Percentiles rank a stretch among this genome's conserved stretches.
Conservation (phyloP, 2,797 vertebrate genomes). For the Uromys caudimaculatus region DNA sequence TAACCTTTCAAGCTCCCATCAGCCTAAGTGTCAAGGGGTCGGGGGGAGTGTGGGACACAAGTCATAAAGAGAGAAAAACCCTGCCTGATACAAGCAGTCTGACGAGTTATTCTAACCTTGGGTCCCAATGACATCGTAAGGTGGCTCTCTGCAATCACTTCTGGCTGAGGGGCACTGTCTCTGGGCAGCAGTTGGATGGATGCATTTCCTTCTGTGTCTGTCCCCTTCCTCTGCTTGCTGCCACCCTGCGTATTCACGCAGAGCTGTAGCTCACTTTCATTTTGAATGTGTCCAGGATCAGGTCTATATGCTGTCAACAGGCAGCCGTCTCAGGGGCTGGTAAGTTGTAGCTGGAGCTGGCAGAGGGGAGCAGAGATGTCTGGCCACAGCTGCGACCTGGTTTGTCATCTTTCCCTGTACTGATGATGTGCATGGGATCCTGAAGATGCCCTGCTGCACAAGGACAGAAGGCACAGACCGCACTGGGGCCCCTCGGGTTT, state of each 20-base stretch:
- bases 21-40: accelerated
- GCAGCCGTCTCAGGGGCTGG: neutral
- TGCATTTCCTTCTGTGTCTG: neutral
- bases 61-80: neutral
- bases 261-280: neutral
- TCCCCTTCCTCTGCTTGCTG: neutral
- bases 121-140: neutral
- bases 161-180: neutral
- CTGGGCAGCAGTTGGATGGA: neutral
- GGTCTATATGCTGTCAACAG: neutral
- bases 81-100: neutral
- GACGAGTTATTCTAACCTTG: neutral
- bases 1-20: neutral
- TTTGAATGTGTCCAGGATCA: neutral
- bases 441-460: neutral
- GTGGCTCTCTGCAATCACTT: neutral
- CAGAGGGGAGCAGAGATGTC: accelerated
- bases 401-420: neutral
- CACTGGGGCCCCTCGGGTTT: neutral
- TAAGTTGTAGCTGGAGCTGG: neutral
- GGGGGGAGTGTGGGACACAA: accelerated
- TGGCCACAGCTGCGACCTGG: neutral
- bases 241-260: neutral
- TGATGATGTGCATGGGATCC: neutral
- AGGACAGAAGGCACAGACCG: accelerated